Base-by-base conservation (phyloP, 2,888 invertebrate species). In the Ornithoptera priamus region DNA sequence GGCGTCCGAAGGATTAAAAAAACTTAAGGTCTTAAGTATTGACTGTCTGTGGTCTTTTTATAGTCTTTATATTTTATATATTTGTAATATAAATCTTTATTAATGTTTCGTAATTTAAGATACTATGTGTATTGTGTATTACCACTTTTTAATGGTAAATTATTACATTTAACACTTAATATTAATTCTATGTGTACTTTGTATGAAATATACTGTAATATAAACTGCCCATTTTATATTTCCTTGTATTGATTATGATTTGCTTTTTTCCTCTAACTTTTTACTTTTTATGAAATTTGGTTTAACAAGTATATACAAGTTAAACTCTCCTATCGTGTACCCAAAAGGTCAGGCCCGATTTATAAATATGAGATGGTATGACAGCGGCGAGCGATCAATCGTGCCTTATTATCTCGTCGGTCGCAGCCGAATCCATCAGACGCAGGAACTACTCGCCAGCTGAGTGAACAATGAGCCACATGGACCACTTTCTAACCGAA, bases 391-490 rank as follows among this genome's bases (percentile, higher is more conserved):
- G 82, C 85, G 80, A 89, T 89, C 89, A 86, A 88, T 90, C 90
- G 89, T 89, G 88, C 72, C 75, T 73, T 75, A 75, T 76, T 75
- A 76, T 78, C 77, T 75, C 75, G 75, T 71, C 74, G 73, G 73
- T 78, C 73, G 79, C 77, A 80, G 80, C 77, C 78, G 80, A 84
- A 87, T 85, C 83, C 83, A 86, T 86, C 86, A 85, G 80, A 80
- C 78, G 79, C 74, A 78, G 77, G 81, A 83, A 79, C 80, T 76
- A 80, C 81, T 82, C 82, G 82, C 80, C 75, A 77, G 73, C 76
- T 80, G 83, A 83, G 88, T 85, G 85, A 89, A 90, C 90, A 90
- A 87, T 87, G 82, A 84, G 81, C 88, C 80, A 87, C 63, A 86
- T 86, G 82, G 82, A 82, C 70, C 70, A 70, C 91, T 91, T 91